Base-by-base conservation (phyloP, 2,113 vertebrate species). In the Phylloscopus trochilus region DNA sequence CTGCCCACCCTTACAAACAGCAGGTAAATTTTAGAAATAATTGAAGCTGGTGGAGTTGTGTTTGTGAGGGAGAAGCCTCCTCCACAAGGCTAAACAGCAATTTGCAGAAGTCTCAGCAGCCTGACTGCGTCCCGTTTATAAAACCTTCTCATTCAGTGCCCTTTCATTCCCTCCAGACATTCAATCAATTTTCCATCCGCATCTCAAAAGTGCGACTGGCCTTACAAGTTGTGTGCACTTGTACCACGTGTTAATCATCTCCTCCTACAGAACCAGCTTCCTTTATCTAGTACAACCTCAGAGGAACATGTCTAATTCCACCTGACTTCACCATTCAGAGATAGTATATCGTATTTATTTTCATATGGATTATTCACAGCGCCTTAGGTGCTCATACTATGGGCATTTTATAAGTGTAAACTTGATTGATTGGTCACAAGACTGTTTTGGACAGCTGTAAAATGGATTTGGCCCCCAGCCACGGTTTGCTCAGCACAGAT, bases 391-490 rank as follows among this genome's bases (percentile, higher is more conserved):
- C 77, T 79, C 87, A 90, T 53, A 46, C 93, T 84, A 75, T 8
- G 53, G 93, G 83, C 86, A 79, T 89, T 94, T 96, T 64, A 1
- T 81, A 95, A 92, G 93, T 79, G 94, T 89, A 92, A 90, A 96
- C 92, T 84, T 95, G 94, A 97, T 87, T 95, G 95, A 97, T 95
- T 96, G 92, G 94, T 92, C 96, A 96, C 93, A 96, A 96, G 95
- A 96, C 94, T 89, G 76, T 83, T 94, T 87, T 93, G 88, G 94
- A 97, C 56, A 72, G 93, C 94, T 93, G 83, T 94, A 95, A 97
- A 97, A 97, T 96, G 93, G 94, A 96, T 95, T 96, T 97, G 96
- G 95, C 95, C 90, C 90, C 92, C 82, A 93, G 96, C 94, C 93
- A 95, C 1, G 0, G 76, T 94, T 95, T 95, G 90, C 92, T 96